Evolutionary conservation across 2,113 vertebrate genomes (phyloP), one percentile per base, ranked within the genome.

Genomic region (Butastur rufipennis): DNA sequence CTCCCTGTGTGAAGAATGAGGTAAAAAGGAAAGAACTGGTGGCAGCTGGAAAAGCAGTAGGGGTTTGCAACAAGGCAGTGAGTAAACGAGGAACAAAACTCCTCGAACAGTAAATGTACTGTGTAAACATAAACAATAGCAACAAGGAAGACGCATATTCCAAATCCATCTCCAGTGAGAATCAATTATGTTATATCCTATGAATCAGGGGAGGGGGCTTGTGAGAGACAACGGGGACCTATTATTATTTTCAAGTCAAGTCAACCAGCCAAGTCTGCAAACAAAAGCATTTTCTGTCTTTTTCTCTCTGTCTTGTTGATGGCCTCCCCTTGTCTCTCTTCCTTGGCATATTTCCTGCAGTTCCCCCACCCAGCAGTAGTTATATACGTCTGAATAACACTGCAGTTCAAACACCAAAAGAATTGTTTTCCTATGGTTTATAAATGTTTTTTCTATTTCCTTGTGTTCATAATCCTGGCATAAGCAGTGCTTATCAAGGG

Each of bases 201-300:
- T 88, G 93, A 95, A 94, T 96, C 40, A 59, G 77, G 31, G 53
- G 77, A 88, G 36, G 80, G 82, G 56, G 47, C 40, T 94, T 47
- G 36, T 81, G 66, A 48, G 50, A 85, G 48, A 85, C 82, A 87
- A 95, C 3, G 12, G 31, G 31, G 32, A 67, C 73, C 55, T 96
- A 79, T 94, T 93, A 96, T 93, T 96, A 86, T 96, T 97, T 96
- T 91, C 86, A 93, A 95, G 86, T 94, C 74, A 97, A 97, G 81
- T 92, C 81, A 95, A 95, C 78, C 88, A 96, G 81, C 81, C 91
- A 96, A 93, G 58, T 89, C 92, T 94, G 86, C 66, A 97, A 95
- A 97, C 81, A 95, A 90, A 97, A 93, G 86, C 78, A 83, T 95
- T 96, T 97, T 96, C 86, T 91, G 68, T 86, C 62, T 86, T 91